Evolutionary conservation across 2,797 vertebrate species (phyloP), one percentile per base, ranked within the genome.

Genomic region (Myripristis murdjan): DNA sequence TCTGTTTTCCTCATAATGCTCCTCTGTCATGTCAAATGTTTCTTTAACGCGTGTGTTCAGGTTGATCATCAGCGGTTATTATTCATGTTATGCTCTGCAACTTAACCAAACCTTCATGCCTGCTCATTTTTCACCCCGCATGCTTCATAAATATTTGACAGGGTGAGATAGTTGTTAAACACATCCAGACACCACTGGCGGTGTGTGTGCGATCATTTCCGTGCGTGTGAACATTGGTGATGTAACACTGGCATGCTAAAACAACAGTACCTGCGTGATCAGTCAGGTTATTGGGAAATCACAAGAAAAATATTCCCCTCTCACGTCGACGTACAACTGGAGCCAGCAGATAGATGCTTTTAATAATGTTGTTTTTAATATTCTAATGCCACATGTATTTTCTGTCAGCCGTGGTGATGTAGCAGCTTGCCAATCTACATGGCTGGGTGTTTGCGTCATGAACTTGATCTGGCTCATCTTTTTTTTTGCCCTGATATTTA

Each of bases 251-350:
- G 5, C 80, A 37, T 65, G 84, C 56, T 62, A 68, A 70, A 76
- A 84, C 79, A 79, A 28, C 66, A 10, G 4, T 28, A 44, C 70
- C 84, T 79, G 75, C 11, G 39, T 49, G 63, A 64, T 69, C 63
- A 55, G 48, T 22, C 2, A 4, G 1, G 6, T 26, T 22, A 12
- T 85, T 81, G 58, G 20, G 79, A 81, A 86, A 83, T 69, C 20
- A 20, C 49, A 80, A 64, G 60, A 63, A 69, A 44, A 67, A 79
- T 72, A 8, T 58, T 81, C 60, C 39, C 18, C 6, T 69, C 55
- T 58, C 83, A 66, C 61, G 54, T 56, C 71, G 47, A 77, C 73
- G 12, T 10, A 11, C 12, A 11, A 18, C 10, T 24, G 47, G 9
- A 44, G 16, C 16, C 24, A 48, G n/a, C 31, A 5, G 14, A 53